Evolutionary conservation across 1,140 invertebrate species (phyloP), one percentile per base, ranked within the genome.

Genomic region (Temnothorax longispinosus): DNA sequence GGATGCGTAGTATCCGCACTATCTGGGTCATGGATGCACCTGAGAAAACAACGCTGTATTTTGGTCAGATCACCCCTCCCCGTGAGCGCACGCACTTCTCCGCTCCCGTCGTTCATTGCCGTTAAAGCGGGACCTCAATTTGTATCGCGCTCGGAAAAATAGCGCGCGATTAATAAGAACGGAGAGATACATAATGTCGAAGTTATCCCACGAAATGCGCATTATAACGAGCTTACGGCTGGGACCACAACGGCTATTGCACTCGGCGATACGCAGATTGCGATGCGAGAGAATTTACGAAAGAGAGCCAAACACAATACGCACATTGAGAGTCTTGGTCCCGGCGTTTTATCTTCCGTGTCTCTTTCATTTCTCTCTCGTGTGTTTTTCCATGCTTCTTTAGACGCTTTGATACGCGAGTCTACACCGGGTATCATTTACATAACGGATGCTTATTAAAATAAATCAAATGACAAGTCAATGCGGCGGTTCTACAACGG

Each of bases 1-100:
- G 77, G 87, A 90, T 87, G 85, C 88, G 87, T 71, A 58, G 58
- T 47, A 56, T 21, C 27, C 41, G 62, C 47, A 60, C 38, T 88
- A 91, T 90, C 81, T 91, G 82, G 89, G 88, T 91, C 89, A 91
- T 91, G 90, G 88, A 85, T 89, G 67, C 76, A 85, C 15, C 65
- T 58, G 44, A 62, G 75, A 72, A 87, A 85, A 91, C 80, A 86
- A 88, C 78, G 89, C 69, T 86, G 62, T 81, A 69, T 89, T 89
- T 78, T 56, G 54, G 54, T 60, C 54, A 35, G 35, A 13, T 13
- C 27, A 32, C 3, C 35, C 8, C 52, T 35, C 18, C 58, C 44
- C 47, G 8, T 27, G 7, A 21, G 18, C 18, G n/a, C 27, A 6
- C 32, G 13, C 21, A 13, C 38, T 38, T 35, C 35, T 56, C 62